Percentiles rank a stretch among this genome's conserved stretches.
Conservation (phyloP, 2,888 invertebrate genomes). For the Tetheella fluctuosa region DNA sequence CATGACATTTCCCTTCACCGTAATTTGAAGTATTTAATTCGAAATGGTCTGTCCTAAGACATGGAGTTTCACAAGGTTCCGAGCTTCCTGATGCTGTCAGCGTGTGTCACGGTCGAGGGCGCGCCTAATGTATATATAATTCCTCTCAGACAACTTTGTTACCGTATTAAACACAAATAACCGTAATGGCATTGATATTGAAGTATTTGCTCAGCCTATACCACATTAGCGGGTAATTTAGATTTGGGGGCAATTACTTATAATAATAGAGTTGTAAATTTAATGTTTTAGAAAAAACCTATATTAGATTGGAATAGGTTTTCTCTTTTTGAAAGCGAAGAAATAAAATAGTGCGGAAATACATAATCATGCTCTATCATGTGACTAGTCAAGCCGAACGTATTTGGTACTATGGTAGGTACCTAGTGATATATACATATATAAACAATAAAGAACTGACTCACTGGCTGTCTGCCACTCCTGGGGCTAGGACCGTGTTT, state of each 20-base stretch:
- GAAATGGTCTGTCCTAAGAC: neutral
- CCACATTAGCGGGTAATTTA: neutral
- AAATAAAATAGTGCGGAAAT: too few species aligned
- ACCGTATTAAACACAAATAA: slow-evolving; percentile 22
- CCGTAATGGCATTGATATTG: slow-evolving; percentile 1
- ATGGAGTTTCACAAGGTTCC: neutral
- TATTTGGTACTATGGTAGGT: too few species aligned
- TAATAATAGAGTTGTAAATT: too few species aligned
- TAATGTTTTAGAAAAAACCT: too few species aligned
- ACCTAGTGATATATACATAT: too few species aligned
- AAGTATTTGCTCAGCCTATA: slow-evolving; percentile 1
- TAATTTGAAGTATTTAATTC: neutral
- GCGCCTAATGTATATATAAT: slow-evolving; percentile 42
- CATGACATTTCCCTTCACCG: neutral
- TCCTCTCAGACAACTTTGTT: slow-evolving; percentile 27
- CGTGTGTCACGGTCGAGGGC: slow-evolving; percentile 28
- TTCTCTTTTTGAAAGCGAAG: too few species aligned
- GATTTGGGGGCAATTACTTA: neutral
- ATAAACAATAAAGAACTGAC: too few species aligned
- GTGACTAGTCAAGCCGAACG: too few species aligned
- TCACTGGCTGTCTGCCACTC: too few species aligned
- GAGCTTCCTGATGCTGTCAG: neutral
- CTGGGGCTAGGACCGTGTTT: too few species aligned
- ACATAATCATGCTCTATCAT: too few species aligned
- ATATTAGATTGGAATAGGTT: too few species aligned